phyloP scores from a whole-genome alignment of 1,140 invertebrate genomes.

The Holotrichia oblita region DNA sequence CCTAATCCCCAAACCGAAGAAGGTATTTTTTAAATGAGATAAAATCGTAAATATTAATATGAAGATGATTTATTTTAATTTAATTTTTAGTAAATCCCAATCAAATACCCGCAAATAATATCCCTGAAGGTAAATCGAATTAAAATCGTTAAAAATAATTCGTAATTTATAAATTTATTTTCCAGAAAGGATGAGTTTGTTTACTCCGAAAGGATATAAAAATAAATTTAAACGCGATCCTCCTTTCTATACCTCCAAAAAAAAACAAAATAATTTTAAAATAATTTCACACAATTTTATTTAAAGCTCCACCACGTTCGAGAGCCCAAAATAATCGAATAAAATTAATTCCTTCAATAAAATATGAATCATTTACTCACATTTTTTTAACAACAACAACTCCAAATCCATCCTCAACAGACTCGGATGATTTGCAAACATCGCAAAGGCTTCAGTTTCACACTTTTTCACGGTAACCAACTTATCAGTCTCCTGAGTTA shows the following conservation, averaged over 20 bases:
- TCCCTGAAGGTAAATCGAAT: background rate
- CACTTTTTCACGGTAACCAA: no score
- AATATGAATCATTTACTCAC: background rate
- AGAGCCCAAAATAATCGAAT: background rate
- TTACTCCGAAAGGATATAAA: background rate
- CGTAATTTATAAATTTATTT: background rate
- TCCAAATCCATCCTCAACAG: no score
- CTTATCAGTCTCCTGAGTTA: no score
- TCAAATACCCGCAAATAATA: background rate
- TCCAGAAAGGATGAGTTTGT: background rate
- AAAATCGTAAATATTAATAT: no score
- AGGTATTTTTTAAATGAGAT: no score
- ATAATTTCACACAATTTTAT: background rate
- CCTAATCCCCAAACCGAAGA: no score
- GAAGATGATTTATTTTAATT: no score
- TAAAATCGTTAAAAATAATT: background rate
- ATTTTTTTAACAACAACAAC: background rate
- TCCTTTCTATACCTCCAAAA: no score
- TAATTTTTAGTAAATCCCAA: background rate
- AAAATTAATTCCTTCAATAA: background rate
- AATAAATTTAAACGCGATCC: background rate
- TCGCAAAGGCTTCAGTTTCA: no score
- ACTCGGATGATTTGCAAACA: no score
- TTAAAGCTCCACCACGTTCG: background rate
- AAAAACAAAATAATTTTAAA: background rate